Evolutionary conservation across 1,140 invertebrate species (phyloP), one percentile per base, ranked within the genome.

Genomic region (Drosophila subobscura): DNA sequence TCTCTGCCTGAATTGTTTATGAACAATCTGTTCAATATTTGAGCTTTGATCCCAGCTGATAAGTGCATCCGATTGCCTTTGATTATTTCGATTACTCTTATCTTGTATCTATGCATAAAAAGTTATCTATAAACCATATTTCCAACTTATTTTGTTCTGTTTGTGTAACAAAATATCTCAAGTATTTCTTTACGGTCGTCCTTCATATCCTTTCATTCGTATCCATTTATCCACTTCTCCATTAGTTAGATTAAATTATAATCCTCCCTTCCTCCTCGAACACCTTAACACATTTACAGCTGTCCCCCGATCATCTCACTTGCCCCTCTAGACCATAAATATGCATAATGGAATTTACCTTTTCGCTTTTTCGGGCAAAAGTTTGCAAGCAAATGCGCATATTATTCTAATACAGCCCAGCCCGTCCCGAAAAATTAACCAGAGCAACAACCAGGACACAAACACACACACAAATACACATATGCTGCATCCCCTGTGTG

Each of bases 351-450:
- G 71, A 83, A 76, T 76, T 70, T 76, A 70, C 74, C 65, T 83
- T 85, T 88, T 54, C 46, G 79, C 56, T 60, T 72, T 72, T 72
- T 72, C 72, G 67, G 77, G 16, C 16, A 78, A 89, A 88, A 88
- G 79, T 88, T 88, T 79, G 84, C 83, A 86, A 86, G 83, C 83
- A 86, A 86, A 86, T 86, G 78, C 54, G 63, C 60, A 88, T 59
- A 88, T 88, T 88, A 88, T 86, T 89, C 83, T 78, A 88, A 86
- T 88, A 83, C 75, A 88, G 66, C 44, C 58, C 16, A 20, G 16
- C 16, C 16, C 1, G 16, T 20, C 16, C 16, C 33, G 10, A 41
- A 81, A 67, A 77, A 78, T 88, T 88, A 88, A 81, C 46, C 79
- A 64, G 59, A 57, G 53, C 59, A 65, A 56, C 59, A 33, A 7